These are phyloP conservation scores for Ceratosolen fusciceps DNA, from an alignment of 1,140 invertebrate genomes.

Conservation along the genomic window DNA sequence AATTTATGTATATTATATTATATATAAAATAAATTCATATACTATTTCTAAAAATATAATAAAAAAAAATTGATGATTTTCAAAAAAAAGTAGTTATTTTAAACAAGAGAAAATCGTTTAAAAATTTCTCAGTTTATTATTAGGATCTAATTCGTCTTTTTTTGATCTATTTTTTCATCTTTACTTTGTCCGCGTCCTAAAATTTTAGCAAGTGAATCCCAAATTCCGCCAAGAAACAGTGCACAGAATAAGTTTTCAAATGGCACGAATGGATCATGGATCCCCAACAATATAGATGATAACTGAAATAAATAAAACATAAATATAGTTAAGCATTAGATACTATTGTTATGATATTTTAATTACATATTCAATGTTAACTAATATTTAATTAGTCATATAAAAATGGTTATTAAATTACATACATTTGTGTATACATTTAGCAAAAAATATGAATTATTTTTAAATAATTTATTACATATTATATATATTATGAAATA, in stretches of 20 bases:
- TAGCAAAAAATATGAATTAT: no score
- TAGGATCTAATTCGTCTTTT: slow-evolving; percentile 81
- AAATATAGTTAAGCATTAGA: not conserved
- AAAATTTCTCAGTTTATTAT: not conserved
- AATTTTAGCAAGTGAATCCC: slow-evolving; percentile 92
- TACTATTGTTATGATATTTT: no score
- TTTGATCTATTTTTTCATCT: slow-evolving; percentile 83
- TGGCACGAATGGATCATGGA: slow-evolving; percentile 98
- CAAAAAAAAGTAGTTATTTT: slow-evolving; percentile 9
- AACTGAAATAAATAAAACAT: slow-evolving; percentile 73
- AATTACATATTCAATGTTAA: no score
- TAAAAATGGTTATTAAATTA: no score
- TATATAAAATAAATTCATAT: not conserved
- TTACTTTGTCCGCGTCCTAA: slow-evolving; percentile 84
- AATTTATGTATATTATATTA: not conserved
- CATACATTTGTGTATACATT: no score
- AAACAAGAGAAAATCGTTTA: slow-evolving; percentile 2
- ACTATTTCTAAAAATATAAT: not conserved
- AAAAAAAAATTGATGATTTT: not conserved
- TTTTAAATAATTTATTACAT: no score
- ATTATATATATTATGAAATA: no score
- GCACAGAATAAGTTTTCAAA: slow-evolving; percentile 99
- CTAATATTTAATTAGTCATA: no score
- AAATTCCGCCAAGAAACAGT: slow-evolving; percentile 97
- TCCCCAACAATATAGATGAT: slow-evolving; percentile 94